Evolutionary conservation across 2,888 invertebrate species (phyloP).

Genomic region (Anticlea derivata): DNA sequence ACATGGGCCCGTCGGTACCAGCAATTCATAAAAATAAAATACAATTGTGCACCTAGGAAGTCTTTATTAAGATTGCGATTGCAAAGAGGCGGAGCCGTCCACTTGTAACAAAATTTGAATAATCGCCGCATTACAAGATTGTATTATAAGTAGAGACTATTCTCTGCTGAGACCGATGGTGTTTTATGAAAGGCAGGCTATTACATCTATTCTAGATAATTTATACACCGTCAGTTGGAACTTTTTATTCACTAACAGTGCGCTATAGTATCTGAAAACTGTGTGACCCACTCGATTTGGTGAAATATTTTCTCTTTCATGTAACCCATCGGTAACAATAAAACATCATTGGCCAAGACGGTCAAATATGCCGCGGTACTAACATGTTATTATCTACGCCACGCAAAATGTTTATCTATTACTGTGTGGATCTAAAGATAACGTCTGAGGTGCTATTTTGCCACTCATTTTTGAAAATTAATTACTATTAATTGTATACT

Average conservation of each 20-base stretch:
- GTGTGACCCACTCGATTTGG: too few species aligned
- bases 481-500: conserved; percentile 36
- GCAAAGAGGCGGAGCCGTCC: conserved; percentile 73
- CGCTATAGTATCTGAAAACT: too few species aligned
- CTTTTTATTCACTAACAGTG: too few species aligned
- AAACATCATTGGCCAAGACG: conserved; percentile 12
- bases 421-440: conserved; percentile 48
- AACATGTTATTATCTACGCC: conserved; percentile 55
- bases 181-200: background rate
- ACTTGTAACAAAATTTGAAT: conserved; percentile 78
- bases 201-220: too few species aligned
- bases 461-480: conserved; percentile 40
- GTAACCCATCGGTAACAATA: background rate
- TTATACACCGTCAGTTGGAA: too few species aligned
- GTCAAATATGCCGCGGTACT: conserved; percentile 57
- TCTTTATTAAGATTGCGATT: conserved; percentile 81
- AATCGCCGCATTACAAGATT: conserved; percentile 69
- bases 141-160: conserved; percentile 44
- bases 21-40: conserved; percentile 73
- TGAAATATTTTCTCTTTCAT: too few species aligned
- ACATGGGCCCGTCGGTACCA: conserved; percentile 49
- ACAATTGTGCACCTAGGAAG: conserved; percentile 74
- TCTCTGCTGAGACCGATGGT: background rate
- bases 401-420: conserved; percentile 50
- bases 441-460: conserved; percentile 48